Evolutionary conservation across 2,888 invertebrate species (phyloP).

Genomic region (Lobophora halterata): DNA sequence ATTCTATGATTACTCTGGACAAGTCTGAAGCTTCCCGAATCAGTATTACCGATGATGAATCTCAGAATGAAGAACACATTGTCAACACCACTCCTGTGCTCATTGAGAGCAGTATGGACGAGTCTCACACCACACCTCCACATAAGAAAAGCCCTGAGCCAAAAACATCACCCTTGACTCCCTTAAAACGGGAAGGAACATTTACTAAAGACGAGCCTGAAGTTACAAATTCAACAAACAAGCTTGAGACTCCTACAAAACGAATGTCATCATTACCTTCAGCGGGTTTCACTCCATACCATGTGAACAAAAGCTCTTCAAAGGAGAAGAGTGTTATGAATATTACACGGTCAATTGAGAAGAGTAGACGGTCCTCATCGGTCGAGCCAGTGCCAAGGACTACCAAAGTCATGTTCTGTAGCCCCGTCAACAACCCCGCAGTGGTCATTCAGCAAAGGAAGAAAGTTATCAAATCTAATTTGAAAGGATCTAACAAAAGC

Average conservation of each 20-base stretch:
- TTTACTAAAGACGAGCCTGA: constrained; percentile 62
- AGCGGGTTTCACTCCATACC: constrained; percentile 66
- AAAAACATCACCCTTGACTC: constrained; percentile 36
- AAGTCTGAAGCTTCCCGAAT: constrained; percentile 50
- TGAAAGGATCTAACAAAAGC: constrained; percentile 75
- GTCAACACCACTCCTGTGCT: constrained; percentile 58
- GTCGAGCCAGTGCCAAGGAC: constrained; percentile 40
- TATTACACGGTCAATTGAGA: constrained; percentile 65
- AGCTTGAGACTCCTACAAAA: constrained; percentile 43
- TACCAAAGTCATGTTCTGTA: constrained; percentile 72
- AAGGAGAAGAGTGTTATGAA: constrained; percentile 54
- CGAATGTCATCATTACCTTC: constrained; percentile 48
- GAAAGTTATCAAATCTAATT: constrained; percentile 69
- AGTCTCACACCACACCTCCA: constrained; percentile 34
- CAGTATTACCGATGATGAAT: constrained; percentile 66
- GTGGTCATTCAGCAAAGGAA: constrained; percentile 48
- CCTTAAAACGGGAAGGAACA: constrained; percentile 64
- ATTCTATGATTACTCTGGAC: constrained; percentile 43
- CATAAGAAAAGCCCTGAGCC: constrained; percentile 2
- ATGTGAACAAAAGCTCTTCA: constrained; percentile 37
- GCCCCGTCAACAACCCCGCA: constrained; percentile 55
- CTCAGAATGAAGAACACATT: constrained; percentile 48
- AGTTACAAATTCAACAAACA: constrained; percentile 22
- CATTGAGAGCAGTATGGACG: constrained; percentile 66
- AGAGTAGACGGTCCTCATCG: constrained; percentile 39